Evolutionary conservation across 2,113 vertebrate species (phyloP).

Genomic region (Microcebus lehilahytsara): DNA sequence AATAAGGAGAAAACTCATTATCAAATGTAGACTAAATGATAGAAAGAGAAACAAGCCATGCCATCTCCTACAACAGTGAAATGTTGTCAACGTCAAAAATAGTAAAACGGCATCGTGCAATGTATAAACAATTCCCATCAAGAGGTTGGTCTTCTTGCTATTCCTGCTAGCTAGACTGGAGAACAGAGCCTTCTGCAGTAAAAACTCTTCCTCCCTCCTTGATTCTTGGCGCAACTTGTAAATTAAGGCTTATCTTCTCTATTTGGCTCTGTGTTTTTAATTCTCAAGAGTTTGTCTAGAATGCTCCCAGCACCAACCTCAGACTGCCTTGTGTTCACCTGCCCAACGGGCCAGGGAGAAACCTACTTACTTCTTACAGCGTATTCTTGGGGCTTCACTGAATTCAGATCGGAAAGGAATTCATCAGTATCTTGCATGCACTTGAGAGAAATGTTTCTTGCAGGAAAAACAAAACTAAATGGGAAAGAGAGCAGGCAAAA

Average conservation of each 20-base stretch:
- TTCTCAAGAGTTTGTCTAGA: neutral
- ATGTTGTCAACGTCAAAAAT: neutral
- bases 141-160: neutral
- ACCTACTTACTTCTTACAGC: conserved; percentile 89
- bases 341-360: neutral
- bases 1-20: conserved; percentile 13
- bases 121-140: neutral
- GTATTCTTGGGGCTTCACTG: conserved; percentile 84
- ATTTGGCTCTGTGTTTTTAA: neutral
- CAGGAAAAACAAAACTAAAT: conserved; percentile 18
- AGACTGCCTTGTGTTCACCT: neutral
- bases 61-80: neutral
- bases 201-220: neutral
- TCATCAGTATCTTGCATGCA: conserved; percentile 83
- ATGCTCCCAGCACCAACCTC: neutral
- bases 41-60: neutral
- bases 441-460: conserved; percentile 78
- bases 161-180: neutral
- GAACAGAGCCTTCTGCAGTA: neutral
- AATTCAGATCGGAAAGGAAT: conserved; percentile 88
- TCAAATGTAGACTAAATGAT: conserved; percentile 3
- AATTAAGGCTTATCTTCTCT: neutral
- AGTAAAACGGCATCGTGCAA: neutral
- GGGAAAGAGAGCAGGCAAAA: conserved; percentile 49
- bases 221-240: neutral